Conservation (phyloP, 1,140 invertebrate species). For the Caenorhabditis brenneri region DNA sequence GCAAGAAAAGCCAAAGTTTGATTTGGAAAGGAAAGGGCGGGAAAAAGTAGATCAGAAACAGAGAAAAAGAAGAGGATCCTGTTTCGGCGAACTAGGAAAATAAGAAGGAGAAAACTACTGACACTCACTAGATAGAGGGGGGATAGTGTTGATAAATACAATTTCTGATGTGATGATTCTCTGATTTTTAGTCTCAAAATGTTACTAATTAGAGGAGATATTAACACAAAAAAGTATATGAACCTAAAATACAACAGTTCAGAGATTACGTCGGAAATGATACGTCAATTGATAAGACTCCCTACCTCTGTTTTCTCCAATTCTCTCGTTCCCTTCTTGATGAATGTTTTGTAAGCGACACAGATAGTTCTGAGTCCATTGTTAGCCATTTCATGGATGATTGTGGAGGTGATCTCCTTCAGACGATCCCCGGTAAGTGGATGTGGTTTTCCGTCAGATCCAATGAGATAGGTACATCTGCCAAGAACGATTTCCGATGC, state of each 20-base stretch:
- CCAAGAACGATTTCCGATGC: conserved; percentile 71
- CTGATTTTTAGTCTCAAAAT: conserved; percentile 1
- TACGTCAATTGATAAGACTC: too few relatives aligned
- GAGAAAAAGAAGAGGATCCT: background rate
- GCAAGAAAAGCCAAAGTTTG: conserved; percentile 27
- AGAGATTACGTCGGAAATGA: background rate
- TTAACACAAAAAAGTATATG: background rate
- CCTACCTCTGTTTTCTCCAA: conserved; percentile 39
- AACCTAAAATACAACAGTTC: background rate
- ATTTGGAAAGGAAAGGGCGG: too few relatives aligned
- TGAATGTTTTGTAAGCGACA: conserved; percentile 79
- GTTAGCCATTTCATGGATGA: conserved; percentile 98
- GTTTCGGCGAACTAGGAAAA: conserved; percentile 1
- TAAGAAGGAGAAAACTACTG: background rate
- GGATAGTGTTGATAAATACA: conserved; percentile 10
- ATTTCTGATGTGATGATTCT: conserved; percentile 4
- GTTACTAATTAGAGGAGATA: background rate
- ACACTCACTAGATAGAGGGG: too few relatives aligned
- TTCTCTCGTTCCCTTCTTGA: conserved; percentile 78
- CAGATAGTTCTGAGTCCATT: conserved; percentile 87
- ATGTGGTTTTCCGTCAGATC: conserved; percentile 76
- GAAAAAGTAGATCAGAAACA: conserved; percentile 12
- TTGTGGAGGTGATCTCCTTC: conserved; percentile 86
- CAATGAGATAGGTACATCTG: conserved; percentile 60
- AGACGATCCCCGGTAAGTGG: conserved; percentile 90